phyloP scores from a whole-genome alignment of 1,140 invertebrate species.

The Drusus annulatus region DNA sequence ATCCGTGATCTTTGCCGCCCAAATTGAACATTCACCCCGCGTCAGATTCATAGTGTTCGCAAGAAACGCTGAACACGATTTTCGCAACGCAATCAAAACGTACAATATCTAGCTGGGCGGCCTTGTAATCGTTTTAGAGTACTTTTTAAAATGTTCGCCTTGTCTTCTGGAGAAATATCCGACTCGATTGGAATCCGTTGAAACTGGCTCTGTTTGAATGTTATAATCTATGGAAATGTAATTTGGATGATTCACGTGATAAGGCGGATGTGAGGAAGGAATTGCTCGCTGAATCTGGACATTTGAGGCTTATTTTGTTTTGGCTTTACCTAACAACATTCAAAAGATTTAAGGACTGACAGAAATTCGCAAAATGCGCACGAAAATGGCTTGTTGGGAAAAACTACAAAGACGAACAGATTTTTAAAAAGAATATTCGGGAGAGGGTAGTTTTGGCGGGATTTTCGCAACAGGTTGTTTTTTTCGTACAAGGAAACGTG shows the following conservation, averaged over 20 bases:
- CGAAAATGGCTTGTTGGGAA: not conserved
- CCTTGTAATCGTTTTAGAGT: conserved; percentile 46
- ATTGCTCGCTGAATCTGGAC: not conserved
- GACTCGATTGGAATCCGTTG: conserved; percentile 5
- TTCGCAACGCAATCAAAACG: conserved; percentile 48
- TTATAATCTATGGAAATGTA: not conserved
- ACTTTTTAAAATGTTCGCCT: conserved; percentile 43
- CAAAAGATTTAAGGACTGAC: too few relatives aligned
- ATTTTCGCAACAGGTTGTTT: not conserved
- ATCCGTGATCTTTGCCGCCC: conserved; percentile 41
- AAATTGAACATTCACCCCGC: conserved; percentile 53
- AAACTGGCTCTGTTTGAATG: conserved; percentile 6
- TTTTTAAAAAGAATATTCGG: too few relatives aligned
- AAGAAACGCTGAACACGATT: conserved; percentile 45
- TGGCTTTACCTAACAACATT: not conserved
- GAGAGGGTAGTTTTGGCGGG: conserved; percentile 6
- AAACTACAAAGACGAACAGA: not conserved
- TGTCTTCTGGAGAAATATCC: conserved; percentile 24
- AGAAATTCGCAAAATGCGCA: too few relatives aligned
- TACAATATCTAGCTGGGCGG: conserved; percentile 42
- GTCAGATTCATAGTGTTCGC: conserved; percentile 22
- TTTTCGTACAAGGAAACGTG: too few relatives aligned
- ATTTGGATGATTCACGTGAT: not conserved
- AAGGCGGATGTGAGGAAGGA: not conserved
- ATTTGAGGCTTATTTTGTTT: not conserved